Evolutionary conservation across 2,797 vertebrate species (phyloP), one percentile per base, ranked within the genome.

Genomic region (Netta rufina): DNA sequence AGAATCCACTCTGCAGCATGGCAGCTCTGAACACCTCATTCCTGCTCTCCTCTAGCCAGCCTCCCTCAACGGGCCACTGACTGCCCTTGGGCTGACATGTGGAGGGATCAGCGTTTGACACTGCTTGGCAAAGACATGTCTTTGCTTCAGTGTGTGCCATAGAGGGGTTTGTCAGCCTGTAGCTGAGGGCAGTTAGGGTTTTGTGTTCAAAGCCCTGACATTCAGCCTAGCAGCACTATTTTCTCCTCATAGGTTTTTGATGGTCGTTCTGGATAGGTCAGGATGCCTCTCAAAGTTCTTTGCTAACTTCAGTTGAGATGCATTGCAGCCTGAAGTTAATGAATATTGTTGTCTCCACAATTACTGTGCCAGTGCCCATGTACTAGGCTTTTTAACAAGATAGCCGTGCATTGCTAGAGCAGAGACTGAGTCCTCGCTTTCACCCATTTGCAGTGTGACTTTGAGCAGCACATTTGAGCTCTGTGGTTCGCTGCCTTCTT

Each of bases 71-170:
- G 30, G 12, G 10, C 65, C 16, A 12, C 62, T 30, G 43, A 65
- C 16, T 39, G 43, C 10, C 4, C 20, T 22, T 0, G 0, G 20
- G 16, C 17, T 1, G 3, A 58, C 28, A 36, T 65, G 13, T 43
- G 39, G 45, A 56, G 33, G 33, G 38, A 25, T 8, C 3, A 1
- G 15, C 33, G 73, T 86, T 73, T 83, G 39, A 5, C 30, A 13
- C 11, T 39, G 27, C 11, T 6, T 60, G 57, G 49, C 19, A 45
- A 45, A 20, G 14, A 30, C 7, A 0, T 2, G 1, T 18, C 58
- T 81, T 62, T 16, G 43, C 30, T 73, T 76, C 24, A 54, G 69
- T 25, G 0, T 11, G 17, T 43, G n/a, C 36, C 45, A 38, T 17
- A 2, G 0, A 11, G 27, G 4, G 14, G 5, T 28, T 77, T 69